Evolutionary conservation across 2,888 invertebrate species (phyloP), one percentile per base, ranked within the genome.

Genomic region (Dasypogon diadema): DNA sequence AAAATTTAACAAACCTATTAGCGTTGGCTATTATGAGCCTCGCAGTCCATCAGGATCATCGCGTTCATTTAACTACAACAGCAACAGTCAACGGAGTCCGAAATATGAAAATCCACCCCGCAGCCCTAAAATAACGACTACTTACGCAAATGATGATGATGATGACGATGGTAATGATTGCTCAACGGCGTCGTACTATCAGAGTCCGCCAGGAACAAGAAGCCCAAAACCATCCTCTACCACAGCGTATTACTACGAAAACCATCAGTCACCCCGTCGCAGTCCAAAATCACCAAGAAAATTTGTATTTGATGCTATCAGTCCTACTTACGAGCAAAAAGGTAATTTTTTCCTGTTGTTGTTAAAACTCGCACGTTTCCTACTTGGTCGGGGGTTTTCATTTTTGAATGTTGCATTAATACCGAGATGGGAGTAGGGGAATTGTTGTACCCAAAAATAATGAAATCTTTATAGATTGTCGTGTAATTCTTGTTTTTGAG

Each of bases 231-330:
- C 78, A 24, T 77, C 78, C 56, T 77, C 79, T 72, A 88, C 89
- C 34, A 78, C 79, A 26, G 73, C 78, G 10, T 76, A 76, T 10
- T 81, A 80, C 72, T 80, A 81, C 1, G 79, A 81, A 14, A 51
- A 63, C 37, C 72, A 77, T 54, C 76, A 79, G 76, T 79, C 80
- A 72, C 79, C 79, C n/a, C 80, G 81, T 2, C 82, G 82, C 2
- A 90, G 90, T 77, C 90, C 91, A 0, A 88, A 89, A 79, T 88
- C 89, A 46, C 89, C 90, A 0, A 87, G 89, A 34, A 90, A 89
- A 80, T 90, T 90, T 78, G 88, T 89, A 54, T 90, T 90, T 80
- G 89, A 86, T 79, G 85, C 86, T 2, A 84, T 85, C 16, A 85
- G 85, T 78, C 85, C 85, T 0, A 79, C 46, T 73, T 76, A 77